These are phyloP conservation scores for Heteromurus nitidus DNA, from an alignment of 2,888 invertebrate genomes.

Conservation along the genomic window DNA sequence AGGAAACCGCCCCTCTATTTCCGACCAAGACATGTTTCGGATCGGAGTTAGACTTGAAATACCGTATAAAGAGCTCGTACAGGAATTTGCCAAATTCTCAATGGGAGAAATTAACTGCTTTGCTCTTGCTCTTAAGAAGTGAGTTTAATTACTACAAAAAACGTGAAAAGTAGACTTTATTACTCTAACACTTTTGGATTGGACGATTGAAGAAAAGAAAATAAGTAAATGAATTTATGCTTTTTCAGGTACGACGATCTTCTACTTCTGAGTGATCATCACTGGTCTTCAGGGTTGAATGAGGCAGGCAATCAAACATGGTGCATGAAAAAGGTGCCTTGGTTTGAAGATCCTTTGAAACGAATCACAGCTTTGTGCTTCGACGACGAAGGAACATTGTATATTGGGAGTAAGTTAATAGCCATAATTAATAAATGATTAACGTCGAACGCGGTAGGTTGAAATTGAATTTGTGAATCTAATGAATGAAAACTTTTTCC, in stretches of 20 bases:
- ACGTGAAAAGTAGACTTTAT: background rate
- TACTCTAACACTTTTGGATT: no score
- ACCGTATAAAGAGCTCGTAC: constrained; percentile 32
- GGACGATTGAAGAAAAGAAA: background rate
- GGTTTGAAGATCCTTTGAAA: constrained; percentile 70
- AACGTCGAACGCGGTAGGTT: background rate
- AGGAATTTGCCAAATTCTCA: constrained; percentile 63
- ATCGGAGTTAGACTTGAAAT: constrained; percentile 49
- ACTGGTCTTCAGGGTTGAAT: constrained; percentile 55
- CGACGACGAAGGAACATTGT: constrained; percentile 71
- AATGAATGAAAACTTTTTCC: no score
- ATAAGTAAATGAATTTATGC: background rate
- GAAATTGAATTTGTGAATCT: background rate
- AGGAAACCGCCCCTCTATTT: background rate
- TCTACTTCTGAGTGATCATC: constrained; percentile 68
- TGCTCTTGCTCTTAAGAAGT: constrained; percentile 69
- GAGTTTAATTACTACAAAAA: constrained; percentile 11
- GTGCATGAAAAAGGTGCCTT: constrained; percentile 69
- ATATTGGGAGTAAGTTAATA: constrained; percentile 68
- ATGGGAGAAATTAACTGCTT: constrained; percentile 70
- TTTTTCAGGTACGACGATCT: constrained; percentile 65
- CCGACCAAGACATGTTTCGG: constrained; percentile 33
- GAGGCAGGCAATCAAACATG: constrained; percentile 59
- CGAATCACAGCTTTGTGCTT: constrained; percentile 71
- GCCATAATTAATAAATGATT: background rate